Conservation (phyloP, 2,888 invertebrate genomes). For the Pyrrhosoma nymphula region DNA sequence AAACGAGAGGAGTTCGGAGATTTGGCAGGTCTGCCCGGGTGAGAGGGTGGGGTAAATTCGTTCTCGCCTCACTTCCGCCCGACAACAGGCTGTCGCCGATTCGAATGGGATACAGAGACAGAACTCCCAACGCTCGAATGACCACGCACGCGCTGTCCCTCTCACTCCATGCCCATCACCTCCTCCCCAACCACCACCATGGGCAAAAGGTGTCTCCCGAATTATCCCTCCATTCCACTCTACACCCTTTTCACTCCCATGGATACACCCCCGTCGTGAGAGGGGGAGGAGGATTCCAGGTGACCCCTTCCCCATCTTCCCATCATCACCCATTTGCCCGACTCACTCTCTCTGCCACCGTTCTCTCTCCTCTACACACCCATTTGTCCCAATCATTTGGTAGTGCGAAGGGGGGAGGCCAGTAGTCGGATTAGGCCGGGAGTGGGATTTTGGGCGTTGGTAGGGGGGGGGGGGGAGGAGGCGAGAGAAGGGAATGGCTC, state of each 20-base stretch:
- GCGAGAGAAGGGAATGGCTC: background rate
- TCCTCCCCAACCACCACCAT: background rate
- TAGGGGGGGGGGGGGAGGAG: background rate
- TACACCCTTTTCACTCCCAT: no score
- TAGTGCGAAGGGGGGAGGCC: background rate
- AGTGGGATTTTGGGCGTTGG: background rate
- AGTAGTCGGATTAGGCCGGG: background rate
- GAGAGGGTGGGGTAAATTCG: background rate
- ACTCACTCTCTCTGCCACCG: background rate
- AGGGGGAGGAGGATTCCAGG: no score
- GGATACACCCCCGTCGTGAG: no score
- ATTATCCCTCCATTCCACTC: no score
- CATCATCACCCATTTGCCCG: background rate
- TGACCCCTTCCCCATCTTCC: background rate
- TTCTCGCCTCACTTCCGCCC: slow-evolving; percentile 1
- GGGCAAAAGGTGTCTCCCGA: no score
- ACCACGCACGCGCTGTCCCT: background rate
- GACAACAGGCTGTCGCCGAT: slow-evolving; percentile 3
- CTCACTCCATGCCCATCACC: no score
- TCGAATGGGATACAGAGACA: background rate
- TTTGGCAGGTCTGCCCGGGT: background rate
- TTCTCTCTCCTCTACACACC: background rate
- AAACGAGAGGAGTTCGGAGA: background rate
- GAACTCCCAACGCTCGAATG: slow-evolving; percentile 3
- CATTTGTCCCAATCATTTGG: slow-evolving; percentile 4